phyloP scores from a whole-genome alignment of 2,797 vertebrate species.

The Tiaroga cobitis region DNA sequence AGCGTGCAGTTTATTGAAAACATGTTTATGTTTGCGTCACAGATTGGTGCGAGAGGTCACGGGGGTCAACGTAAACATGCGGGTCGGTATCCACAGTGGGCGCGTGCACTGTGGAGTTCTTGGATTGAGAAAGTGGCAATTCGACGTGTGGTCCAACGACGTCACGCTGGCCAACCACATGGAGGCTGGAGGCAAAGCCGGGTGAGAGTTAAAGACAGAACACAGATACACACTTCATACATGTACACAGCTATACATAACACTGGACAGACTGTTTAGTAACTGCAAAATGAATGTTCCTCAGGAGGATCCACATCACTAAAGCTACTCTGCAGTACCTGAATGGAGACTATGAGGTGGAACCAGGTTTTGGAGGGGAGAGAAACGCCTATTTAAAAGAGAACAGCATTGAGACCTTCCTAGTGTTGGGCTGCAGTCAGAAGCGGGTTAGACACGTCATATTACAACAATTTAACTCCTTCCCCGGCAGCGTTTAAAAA shows the following conservation, averaged over 20 bases:
- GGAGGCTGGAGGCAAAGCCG: conserved; percentile 94
- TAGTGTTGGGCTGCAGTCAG: conserved; percentile 94
- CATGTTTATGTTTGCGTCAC: conserved; percentile 24
- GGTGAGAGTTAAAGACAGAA: conserved; percentile 76
- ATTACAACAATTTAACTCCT: neutral
- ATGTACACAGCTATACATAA: neutral
- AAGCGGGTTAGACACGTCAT: conserved; percentile 83
- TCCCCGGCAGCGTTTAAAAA: neutral
- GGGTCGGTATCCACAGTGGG: conserved; percentile 96
- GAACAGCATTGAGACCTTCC: conserved; percentile 94
- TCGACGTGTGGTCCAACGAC: conserved; percentile 97
- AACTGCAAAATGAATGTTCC: neutral
- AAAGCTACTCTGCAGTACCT: conserved; percentile 93
- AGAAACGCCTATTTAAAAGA: conserved; percentile 94
- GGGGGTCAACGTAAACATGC: conserved; percentile 98
- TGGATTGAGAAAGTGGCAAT: conserved; percentile 97
- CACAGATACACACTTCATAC: neutral
- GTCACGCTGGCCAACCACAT: conserved; percentile 96
- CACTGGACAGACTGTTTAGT: neutral
- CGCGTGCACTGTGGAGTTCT: conserved; percentile 95
- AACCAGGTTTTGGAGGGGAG: conserved; percentile 90
- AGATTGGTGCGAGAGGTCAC: conserved; percentile 97
- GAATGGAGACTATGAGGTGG: conserved; percentile 94
- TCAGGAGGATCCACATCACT: conserved; percentile 93
- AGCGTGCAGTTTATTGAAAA: neutral